Conservation (phyloP, 1,140 invertebrate genomes). For the Nasonia giraulti region DNA sequence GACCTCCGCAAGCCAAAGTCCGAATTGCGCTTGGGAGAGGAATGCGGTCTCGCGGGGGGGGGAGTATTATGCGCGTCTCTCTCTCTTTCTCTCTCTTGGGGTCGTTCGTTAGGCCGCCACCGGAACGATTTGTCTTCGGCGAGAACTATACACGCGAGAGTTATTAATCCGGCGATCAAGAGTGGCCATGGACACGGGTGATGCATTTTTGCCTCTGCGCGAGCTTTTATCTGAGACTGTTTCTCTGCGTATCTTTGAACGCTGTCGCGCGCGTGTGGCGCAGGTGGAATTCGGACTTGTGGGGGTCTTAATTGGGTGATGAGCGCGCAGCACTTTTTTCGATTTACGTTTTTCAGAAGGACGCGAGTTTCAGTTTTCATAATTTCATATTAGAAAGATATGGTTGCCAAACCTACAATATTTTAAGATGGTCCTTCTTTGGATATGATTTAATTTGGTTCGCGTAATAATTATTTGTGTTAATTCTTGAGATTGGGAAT, state of each 20-base stretch:
- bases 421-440: no score
- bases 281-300: slow-evolving; percentile 31
- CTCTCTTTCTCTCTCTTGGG: background rate
- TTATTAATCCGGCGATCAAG: slow-evolving; percentile 7
- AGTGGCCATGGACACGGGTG: background rate
- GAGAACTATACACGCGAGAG: background rate
- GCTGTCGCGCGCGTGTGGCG: background rate
- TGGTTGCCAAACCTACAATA: no score
- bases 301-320: slow-evolving; percentile 35
- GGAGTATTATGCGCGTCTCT: slow-evolving; percentile 11
- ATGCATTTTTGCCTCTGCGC: background rate
- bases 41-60: slow-evolving; percentile 49
- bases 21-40: slow-evolving; percentile 39
- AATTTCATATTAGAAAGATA: no score
- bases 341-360: no score
- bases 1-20: no score
- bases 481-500: no score
- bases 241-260: slow-evolving; percentile 27
- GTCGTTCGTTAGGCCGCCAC: slow-evolving; percentile 4
- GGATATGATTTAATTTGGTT: no score
- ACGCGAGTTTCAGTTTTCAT: no score
- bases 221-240: slow-evolving; percentile 11
- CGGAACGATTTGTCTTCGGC: slow-evolving; percentile 13
- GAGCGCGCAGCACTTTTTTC: background rate
- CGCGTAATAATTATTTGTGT: no score